phyloP scores from a whole-genome alignment of 2,797 vertebrate genomes.

The Trichosurus vulpecula region DNA sequence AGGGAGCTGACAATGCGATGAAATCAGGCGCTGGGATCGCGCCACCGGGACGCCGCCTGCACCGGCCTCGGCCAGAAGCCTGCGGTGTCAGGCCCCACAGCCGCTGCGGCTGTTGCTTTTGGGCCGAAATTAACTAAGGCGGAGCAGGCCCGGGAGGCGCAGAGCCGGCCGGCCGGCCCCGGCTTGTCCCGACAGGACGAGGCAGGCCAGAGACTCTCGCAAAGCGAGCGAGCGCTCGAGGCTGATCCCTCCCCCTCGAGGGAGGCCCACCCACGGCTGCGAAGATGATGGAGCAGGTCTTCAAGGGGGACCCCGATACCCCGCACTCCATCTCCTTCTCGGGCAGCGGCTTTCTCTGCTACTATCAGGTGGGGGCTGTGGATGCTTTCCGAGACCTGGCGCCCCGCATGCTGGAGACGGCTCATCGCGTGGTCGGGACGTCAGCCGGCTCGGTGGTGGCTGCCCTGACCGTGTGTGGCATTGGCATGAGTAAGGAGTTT shows the following conservation, averaged over 20 bases:
- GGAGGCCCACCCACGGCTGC: background rate
- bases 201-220: background rate
- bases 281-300: constrained; percentile 75
- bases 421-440: constrained; percentile 89
- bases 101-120: background rate
- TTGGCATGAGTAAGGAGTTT: constrained; percentile 83
- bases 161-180: background rate
- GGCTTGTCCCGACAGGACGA: background rate
- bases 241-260: background rate
- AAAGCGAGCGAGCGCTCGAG: background rate
- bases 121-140: background rate
- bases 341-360: constrained; percentile 92
- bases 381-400: constrained; percentile 89
- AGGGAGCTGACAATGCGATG: background rate
- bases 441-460: constrained; percentile 93
- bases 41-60: background rate
- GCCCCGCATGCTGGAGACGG: constrained; percentile 86
- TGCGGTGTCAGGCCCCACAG: background rate
- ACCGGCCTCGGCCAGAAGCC: background rate
- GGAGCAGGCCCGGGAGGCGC: background rate
- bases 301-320: constrained; percentile 74
- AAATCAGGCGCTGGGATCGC: background rate
- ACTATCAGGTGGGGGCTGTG: constrained; percentile 92
- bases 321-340: constrained; percentile 89
- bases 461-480: constrained; percentile 88